Evolutionary conservation across 2,113 vertebrate species (phyloP).

Genomic region (Mystacornis crossleyi): DNA sequence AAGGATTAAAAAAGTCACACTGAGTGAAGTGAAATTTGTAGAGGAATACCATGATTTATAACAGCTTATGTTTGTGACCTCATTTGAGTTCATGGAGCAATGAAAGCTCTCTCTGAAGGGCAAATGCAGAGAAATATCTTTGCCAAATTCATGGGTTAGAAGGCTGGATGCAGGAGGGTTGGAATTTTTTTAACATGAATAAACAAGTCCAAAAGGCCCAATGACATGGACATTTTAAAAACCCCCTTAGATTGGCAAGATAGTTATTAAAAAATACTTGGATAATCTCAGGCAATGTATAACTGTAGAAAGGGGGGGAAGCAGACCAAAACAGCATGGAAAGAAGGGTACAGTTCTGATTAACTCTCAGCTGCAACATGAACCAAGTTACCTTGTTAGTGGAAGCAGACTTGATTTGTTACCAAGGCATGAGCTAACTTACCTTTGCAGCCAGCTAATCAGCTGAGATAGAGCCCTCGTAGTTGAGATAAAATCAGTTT

Average conservation of each 20-base stretch:
- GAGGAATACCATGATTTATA: not conserved
- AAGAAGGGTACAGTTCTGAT: not conserved
- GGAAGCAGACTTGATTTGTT: not conserved
- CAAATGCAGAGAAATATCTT: not conserved
- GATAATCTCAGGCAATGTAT: not conserved
- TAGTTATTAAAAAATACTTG: not conserved
- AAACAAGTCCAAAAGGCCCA: not conserved
- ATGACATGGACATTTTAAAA: not conserved
- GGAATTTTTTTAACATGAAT: not conserved
- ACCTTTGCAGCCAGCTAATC: not conserved
- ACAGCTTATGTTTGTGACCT: not conserved
- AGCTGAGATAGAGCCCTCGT: not conserved
- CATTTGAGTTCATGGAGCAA: not conserved
- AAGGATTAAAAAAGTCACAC: not conserved
- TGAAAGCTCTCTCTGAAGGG: not conserved
- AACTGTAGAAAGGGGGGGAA: not conserved
- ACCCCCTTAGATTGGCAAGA: not conserved
- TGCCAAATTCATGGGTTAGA: not conserved
- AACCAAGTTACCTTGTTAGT: not conserved
- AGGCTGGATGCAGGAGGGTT: not conserved
- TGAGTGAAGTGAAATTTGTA: not conserved
- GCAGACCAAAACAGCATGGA: not conserved
- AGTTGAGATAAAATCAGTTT: not conserved
- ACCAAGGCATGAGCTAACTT: not conserved
- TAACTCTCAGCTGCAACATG: not conserved